Evolutionary conservation across 64 coral and sea anemone species (phyloP).

Genomic region (Hydrozoanthus tunicans): DNA sequence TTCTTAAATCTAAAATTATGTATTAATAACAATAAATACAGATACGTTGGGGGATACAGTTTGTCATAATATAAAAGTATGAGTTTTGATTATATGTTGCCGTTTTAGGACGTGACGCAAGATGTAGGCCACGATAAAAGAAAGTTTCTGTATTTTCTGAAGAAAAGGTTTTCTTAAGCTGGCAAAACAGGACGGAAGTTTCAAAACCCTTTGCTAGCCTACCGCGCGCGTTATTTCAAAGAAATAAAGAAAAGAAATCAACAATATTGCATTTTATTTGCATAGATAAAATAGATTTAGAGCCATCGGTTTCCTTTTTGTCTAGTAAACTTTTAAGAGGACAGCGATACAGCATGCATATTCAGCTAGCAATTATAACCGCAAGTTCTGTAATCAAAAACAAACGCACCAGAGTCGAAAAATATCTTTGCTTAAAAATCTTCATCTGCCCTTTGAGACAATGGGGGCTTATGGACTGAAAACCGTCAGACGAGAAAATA

Average conservation of each 20-base stretch:
- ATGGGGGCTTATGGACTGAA: slow-evolving; percentile 1
- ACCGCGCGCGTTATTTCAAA: slow-evolving; percentile 27
- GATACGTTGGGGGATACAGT: slow-evolving; percentile 50
- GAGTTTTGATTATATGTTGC: slow-evolving; percentile 41
- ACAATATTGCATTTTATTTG: slow-evolving; percentile 61
- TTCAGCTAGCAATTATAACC: slow-evolving; percentile 21
- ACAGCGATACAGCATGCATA: slow-evolving; percentile 35
- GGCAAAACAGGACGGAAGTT: slow-evolving; percentile 34
- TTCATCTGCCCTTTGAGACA: slow-evolving; percentile 16
- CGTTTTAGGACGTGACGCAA: slow-evolving; percentile 39
- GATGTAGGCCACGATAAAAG: not conserved
- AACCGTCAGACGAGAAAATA: not conserved
- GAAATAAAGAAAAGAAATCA: slow-evolving; percentile 54
- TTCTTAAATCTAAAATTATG: slow-evolving; percentile 47
- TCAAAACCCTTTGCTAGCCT: slow-evolving; percentile 1
- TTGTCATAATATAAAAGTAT: slow-evolving; percentile 46
- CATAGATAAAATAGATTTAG: slow-evolving; percentile 91
- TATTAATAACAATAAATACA: slow-evolving; percentile 56
- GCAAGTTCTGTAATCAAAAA: slow-evolving; percentile 21
- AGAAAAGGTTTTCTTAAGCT: not conserved
- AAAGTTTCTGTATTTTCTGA: not conserved
- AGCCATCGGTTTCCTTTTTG: slow-evolving; percentile 42
- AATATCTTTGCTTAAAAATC: not conserved
- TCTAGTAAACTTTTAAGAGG: slow-evolving; percentile 44
- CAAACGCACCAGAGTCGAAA: not conserved